Conservation (phyloP, 2,113 vertebrate genomes). For the Elachura formosa region DNA sequence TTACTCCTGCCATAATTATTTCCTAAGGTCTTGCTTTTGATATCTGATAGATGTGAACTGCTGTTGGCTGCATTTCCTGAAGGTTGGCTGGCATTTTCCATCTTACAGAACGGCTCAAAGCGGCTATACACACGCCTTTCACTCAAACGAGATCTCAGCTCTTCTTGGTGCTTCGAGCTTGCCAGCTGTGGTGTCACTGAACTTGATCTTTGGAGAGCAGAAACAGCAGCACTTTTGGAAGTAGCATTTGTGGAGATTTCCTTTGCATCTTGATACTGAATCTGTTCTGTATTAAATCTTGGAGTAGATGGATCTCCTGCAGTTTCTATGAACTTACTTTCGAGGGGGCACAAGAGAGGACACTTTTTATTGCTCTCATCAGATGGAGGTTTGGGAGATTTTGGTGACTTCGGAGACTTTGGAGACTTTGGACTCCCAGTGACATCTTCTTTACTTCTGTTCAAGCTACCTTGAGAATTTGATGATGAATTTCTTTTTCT, state of each 20-base stretch:
- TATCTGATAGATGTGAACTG: slow-evolving; percentile 59
- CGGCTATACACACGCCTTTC: slow-evolving; percentile 82
- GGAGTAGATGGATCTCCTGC: slow-evolving; percentile 78
- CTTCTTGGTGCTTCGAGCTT: slow-evolving; percentile 39
- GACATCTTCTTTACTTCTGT: slow-evolving; percentile 66
- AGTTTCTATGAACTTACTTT: slow-evolving; percentile 60
- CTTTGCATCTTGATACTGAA: slow-evolving; percentile 67
- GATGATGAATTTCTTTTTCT: slow-evolving; percentile 69
- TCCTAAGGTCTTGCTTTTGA: slow-evolving; percentile 61
- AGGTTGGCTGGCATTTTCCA: slow-evolving; percentile 70
- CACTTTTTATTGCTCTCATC: slow-evolving; percentile 57
- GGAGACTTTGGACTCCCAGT: slow-evolving; percentile 50
- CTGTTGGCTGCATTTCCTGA: slow-evolving; percentile 13
- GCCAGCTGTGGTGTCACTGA: neutral
- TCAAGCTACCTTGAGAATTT: slow-evolving; percentile 73
- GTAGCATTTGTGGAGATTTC: neutral
- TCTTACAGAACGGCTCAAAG: slow-evolving; percentile 82
- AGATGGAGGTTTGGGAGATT: slow-evolving; percentile 35
- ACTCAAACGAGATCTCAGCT: slow-evolving; percentile 58
- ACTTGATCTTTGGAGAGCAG: slow-evolving; percentile 38
- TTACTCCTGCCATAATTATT: slow-evolving; percentile 62
- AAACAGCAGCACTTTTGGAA: slow-evolving; percentile 11
- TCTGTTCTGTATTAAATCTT: slow-evolving; percentile 82
- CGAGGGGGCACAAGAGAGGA: slow-evolving; percentile 41
- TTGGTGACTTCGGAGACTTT: slow-evolving; percentile 49